Base-by-base conservation (phyloP, 1,140 invertebrate genomes). In the Dreissena rostriformis region DNA sequence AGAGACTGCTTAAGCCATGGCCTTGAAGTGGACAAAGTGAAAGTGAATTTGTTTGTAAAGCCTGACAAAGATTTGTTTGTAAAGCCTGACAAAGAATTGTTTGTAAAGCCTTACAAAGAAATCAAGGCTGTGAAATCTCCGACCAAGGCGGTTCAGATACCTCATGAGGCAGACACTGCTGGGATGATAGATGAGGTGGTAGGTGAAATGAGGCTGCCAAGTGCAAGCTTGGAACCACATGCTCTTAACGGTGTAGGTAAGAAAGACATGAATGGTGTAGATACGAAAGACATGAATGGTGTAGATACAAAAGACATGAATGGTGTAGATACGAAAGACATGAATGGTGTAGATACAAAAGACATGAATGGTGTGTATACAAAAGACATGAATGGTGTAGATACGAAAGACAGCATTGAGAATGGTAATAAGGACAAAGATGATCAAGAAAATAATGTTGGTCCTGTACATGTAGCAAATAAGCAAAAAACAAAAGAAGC, bases 1-100 rank as follows among this genome's bases (percentile, higher is more conserved):
- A 39, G 8, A 39, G 39, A 39, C 39, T 39, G 39, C 39, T 39
- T 39, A 39, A 39, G 39, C 8, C 2, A 39, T 39, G 39, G 39
- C 39, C 24, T 68, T 26, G 67, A 68, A 68, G 67, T 39, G 17
- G 79, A 81, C 1, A 73, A 63, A 65, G 79, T 81, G 28, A 81
- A 81, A 66, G 53, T 61, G 10, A 80, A 80, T 17, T 39, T 80
- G 52, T 39, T 39, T 39, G 39, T 39, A 5, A 39, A 39, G 39
- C 39, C 39, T 39, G 39, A 39, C 4, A 39, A n/a, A n/a, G n/a
- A n/a, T 17, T 39, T 80, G 52, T 39, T 39, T 39, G 39, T 39
- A 5, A 39, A 39, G 39, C 39, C 39, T 39, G 39, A 39, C 4
- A 39, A n/a, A n/a, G 19, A 57, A 57, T 57, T 57, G 53, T 81